Evolutionary conservation across 1,140 invertebrate species (phyloP), one percentile per base, ranked within the genome.

Genomic region (Trichonephila inaurata): DNA sequence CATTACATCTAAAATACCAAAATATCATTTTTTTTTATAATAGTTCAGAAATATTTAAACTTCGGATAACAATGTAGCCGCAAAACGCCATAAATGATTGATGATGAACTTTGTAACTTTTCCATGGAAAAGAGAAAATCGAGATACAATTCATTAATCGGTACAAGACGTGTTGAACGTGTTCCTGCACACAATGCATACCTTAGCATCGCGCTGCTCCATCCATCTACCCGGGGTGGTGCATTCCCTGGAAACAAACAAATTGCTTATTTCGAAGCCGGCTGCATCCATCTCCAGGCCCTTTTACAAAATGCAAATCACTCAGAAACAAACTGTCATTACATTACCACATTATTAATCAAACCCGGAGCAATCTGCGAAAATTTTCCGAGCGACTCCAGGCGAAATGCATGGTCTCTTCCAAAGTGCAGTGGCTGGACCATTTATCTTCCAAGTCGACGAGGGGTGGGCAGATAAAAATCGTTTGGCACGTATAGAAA

Each of bases 281-380:
- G n/a, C 33, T 28, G 44, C 62, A 77, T 77, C 28, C 72, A 77
- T 28, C 66, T 81, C 28, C 3, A 5, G 51, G 69, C 6, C 44
- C 61, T 44, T 69, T 77, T 33, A 81, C 66, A 81, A 92, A 92
- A 92, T 92, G 90, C 90, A 92, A 92, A 92, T 92, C 90, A 66
- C 90, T 33, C 77, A 58, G 61, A 62, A 92, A 85, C 82, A 92
- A 85, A 92, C 90, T 92, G 90, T 92, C 90, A 92, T 85, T 92
- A 81, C 77, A 92, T 92, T 83, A 92, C 60, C 81, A 61, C 60
- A 58, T 62, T 85, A 92, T 92, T 92, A 92, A 92, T 92, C 90
- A 92, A 92, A 92, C 44, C 28, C 40, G 89, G 69, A 18, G 72
- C 89, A 91, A 91, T 91, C 89, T 62, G 77, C 44, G 81, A 58